Percentiles rank a stretch among this genome's conserved stretches.
phyloP scores from a whole-genome alignment of 2,797 vertebrate genomes.

The Halcyon badia region DNA sequence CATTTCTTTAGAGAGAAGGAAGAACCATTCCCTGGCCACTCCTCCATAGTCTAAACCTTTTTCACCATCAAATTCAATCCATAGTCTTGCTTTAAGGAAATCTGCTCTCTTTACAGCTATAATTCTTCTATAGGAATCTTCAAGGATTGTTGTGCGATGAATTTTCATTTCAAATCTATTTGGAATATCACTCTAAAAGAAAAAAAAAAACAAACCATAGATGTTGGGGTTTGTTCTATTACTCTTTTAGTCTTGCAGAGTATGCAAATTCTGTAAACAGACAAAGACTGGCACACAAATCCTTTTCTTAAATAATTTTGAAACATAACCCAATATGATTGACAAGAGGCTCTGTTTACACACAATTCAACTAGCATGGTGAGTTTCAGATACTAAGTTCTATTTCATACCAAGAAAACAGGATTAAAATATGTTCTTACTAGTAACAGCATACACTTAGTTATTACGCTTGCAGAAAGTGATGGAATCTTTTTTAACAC shows the following conservation, averaged over 20 bases:
- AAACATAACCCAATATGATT: not conserved
- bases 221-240: not conserved
- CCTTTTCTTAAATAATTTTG: not conserved
- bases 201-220: not conserved
- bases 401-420: not conserved
- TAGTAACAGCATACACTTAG: not conserved
- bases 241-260: not conserved
- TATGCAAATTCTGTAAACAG: not conserved
- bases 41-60: slow-evolving; percentile 97
- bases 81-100: slow-evolving; percentile 93
- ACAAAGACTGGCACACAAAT: not conserved
- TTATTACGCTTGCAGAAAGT: not conserved
- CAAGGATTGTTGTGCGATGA: slow-evolving; percentile 88
- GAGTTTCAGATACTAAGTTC: not conserved
- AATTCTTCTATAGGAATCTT: slow-evolving; percentile 95
- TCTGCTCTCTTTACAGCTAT: slow-evolving; percentile 91
- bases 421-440: not conserved
- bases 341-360: not conserved
- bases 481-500: not conserved
- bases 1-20: slow-evolving; percentile 98
- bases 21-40: slow-evolving; percentile 97
- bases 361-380: not conserved
- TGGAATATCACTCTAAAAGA: slow-evolving; percentile 90
- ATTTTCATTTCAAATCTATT: slow-evolving; percentile 97
- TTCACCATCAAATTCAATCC: slow-evolving; percentile 97